Evolutionary conservation across 1,140 invertebrate genomes (phyloP), one percentile per base, ranked within the genome.

Genomic region (Hormaphis cornu): DNA sequence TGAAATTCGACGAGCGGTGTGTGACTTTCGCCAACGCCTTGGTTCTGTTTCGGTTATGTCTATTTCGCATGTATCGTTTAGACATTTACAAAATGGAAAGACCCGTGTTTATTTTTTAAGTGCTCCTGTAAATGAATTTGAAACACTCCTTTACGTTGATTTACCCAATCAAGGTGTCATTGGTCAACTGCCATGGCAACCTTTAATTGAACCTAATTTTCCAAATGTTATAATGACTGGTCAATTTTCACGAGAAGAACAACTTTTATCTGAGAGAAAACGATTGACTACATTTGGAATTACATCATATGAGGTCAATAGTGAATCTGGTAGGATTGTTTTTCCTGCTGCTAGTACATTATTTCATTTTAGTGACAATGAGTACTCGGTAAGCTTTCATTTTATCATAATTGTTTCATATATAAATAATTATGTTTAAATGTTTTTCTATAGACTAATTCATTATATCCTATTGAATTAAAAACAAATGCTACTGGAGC

Each of bases 241-340:
- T 73, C 82, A 83, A 66, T 82, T 85, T 24, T 90, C 89, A 0
- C 81, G 87, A 71, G 94, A 97, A 78, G 93, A 95, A 76, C 91
- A 94, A 76, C 77, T 97, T 52, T 80, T 95, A 63, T 88, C 90
- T 81, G 95, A 98, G 77, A 81, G 95, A 59, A 95, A 95, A 80
- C 80, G 93, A 72, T 82, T 95, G 10, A 86, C 90, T 0, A 90
- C 90, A 1, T 95, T 91, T 86, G 95, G 95, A 20, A 95, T 98
- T 53, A 95, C 91, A 3, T 90, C 90, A 12, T 98, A 95, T 76
- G 92, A 97, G 76, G 80, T 95, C 48, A 89, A 95, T 75, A 82
- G 83, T 22, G 81, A 83, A 3, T 85, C 86, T 56, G 91, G 91
- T 22, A 87, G 89, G 75, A 86, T 97, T 73, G 86, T 97, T 22